Evolutionary conservation across 2,797 vertebrate species (phyloP), one percentile per base, ranked within the genome.

Genomic region (Lates japonicus): DNA sequence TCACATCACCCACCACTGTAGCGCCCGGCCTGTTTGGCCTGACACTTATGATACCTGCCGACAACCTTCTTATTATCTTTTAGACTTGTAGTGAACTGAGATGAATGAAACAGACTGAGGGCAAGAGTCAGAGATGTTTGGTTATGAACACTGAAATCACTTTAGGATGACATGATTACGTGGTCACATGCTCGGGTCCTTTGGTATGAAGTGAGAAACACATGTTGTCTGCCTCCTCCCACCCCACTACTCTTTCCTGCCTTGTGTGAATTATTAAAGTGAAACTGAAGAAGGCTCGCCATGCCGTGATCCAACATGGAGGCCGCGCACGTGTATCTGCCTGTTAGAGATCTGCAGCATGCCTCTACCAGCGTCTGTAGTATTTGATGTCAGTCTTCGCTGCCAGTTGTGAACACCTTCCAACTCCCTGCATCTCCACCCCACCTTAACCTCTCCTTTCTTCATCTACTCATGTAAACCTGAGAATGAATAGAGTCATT

Each of bases 401-500:
- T 70, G 51, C 17, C 52, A 11, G 77, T 88, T 76, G 83, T 52
- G 62, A 84, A 73, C 13, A 5, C 46, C 29, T 69, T 63, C 39
- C 74, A 5, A 52, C 79, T 77, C 58, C 54, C 76, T 44, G 55
- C 61, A 52, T 67, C 77, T 68, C 80, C 76, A 3, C 41, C 61
- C 41, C 67, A 66, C 76, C 58, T 77, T 66, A 80, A 75, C 67
- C 75, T 81, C 55, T 42, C 87, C 68, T 80, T 74, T 75, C 86
- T 81, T 82, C 78, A 73, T 77, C 82, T 66, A 17, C 85, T 87
- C 90, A 90, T 94, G 94, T 95, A 95, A 95, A 95, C 92, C 91
- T 93, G 90, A 87, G 89, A 91, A 93, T 92, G 93, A 94, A 96
- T 95, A 92, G 91, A 84, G 93, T 92, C 92, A 91, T 95, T 95